Percentiles rank a stretch among this genome's conserved stretches.
These are phyloP conservation scores for Cygnus olor DNA, from an alignment of 2,797 vertebrate species.

Conservation along the genomic window DNA sequence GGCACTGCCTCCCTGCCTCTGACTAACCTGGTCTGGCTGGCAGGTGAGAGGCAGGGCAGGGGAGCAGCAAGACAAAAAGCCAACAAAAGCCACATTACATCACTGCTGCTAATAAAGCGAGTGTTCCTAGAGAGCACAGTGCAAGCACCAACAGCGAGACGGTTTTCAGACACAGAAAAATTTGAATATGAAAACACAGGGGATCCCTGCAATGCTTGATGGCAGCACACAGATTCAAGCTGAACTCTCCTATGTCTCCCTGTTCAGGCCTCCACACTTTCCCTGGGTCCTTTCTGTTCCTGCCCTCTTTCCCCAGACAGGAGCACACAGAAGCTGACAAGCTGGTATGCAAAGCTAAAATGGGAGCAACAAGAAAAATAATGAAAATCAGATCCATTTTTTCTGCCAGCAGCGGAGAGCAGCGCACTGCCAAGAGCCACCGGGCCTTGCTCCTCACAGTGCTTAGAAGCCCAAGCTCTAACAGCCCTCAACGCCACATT, in stretches of 20 bases:
- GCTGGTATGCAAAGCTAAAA: not conserved
- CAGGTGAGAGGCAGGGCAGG: not conserved
- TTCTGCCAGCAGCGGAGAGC: not conserved
- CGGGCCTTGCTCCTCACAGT: accelerated
- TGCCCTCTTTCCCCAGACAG: not conserved
- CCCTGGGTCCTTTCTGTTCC: not conserved
- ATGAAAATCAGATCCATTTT: not conserved
- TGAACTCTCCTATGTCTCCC: not conserved
- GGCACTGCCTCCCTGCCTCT: not conserved
- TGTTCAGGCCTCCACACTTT: not conserved
- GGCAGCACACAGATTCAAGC: not conserved
- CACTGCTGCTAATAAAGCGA: not conserved
- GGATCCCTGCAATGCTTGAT: not conserved
- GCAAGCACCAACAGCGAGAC: not conserved
- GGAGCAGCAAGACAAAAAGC: accelerated
- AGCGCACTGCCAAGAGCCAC: not conserved
- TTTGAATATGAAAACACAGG: not conserved
- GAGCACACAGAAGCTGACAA: not conserved
- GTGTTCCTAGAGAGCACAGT: not conserved
- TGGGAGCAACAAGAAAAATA: not conserved
- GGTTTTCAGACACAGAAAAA: not conserved
- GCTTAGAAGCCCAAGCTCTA: accelerated
- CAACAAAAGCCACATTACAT: accelerated
- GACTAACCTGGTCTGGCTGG: not conserved
- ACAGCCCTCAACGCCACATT: not conserved